Base-by-base conservation (phyloP, 1,140 invertebrate species). In the Rhagoletis pomonella region DNA sequence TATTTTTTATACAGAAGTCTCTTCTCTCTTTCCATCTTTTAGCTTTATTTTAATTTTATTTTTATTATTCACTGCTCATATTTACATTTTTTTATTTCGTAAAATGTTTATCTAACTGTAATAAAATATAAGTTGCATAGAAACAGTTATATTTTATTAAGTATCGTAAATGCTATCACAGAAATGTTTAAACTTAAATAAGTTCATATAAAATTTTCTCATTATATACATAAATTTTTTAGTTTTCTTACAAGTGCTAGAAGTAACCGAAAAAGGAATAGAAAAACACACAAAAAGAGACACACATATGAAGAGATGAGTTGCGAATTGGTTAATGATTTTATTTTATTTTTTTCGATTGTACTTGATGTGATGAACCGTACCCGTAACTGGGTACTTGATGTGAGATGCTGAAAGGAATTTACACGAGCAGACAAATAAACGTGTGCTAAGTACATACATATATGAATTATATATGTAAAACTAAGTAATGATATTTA, bases 401-500 rank as follows among this genome's bases (percentile, higher is more conserved):
- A 55, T 81, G 44, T 81, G 73, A 81, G 47, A 17, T 55, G 47
- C 73, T 81, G 73, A 81, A 81, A 81, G 73, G n/a, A 81, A 47
- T 81, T 81, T 81, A 81, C 73, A 55, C 73, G 47, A 81, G 73
- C 73, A 81, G 47, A 81, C 44, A 81, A 81, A 81, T 42, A 81
- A 55, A 81, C 73, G 73, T 81, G 50, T 81, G 17, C 44, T 19
- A 29, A 29, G 29, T 29, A 29, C 29, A 29, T 29, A 29, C 29
- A 29, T 29, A 29, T 29, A 29, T 29, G 29, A 29, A 29, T 29
- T 29, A 29, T 29, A 81, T 55, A 55, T 55, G 19, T 47, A 81
- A 55, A 81, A 29, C 19, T 50, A 58, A 2, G 4, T 73, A 73
- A 73, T 47, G 39, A 55, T 55, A 81, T 47, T 17, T 44, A 50